Evolutionary conservation across 2,113 vertebrate species (phyloP).

Genomic region (Atlantisia rogersi): DNA sequence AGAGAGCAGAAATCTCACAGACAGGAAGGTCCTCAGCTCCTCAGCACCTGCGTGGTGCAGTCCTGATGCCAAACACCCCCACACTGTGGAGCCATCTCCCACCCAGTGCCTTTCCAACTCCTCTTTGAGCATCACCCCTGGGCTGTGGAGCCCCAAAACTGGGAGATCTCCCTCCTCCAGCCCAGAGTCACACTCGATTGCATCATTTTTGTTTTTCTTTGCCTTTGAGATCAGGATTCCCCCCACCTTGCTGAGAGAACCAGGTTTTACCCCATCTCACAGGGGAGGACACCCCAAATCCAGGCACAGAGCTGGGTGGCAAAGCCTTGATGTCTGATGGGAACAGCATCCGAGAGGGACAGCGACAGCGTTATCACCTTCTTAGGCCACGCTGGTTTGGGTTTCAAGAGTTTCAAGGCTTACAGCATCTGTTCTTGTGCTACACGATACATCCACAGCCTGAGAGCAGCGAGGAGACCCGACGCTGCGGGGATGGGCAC

Average conservation of each 20-base stretch:
- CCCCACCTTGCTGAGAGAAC: background rate
- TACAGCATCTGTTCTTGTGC: rapidly evolving
- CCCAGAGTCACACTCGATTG: background rate
- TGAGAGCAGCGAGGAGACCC: background rate
- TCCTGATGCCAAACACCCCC: rapidly evolving
- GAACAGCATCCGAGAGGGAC: background rate
- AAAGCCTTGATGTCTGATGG: rapidly evolving
- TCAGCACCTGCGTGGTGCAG: background rate
- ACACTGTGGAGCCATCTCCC: rapidly evolving
- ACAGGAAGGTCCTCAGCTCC: background rate
- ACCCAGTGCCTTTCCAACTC: background rate
- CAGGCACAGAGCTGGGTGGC: rapidly evolving
- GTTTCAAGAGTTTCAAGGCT: background rate
- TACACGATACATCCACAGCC: background rate
- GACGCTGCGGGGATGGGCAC: background rate
- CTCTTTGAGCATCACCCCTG: rapidly evolving
- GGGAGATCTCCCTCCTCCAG: background rate
- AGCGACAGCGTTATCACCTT: rapidly evolving
- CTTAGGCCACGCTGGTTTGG: rapidly evolving
- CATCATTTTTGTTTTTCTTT: background rate
- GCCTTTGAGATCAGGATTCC: background rate
- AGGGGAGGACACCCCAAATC: background rate
- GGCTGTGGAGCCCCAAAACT: background rate
- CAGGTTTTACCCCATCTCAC: rapidly evolving
- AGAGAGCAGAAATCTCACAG: background rate